A percentile compares a stretch with the other conserved stretches of the same genome.
These are phyloP conservation scores for Pelusios castaneus DNA, from an alignment of 2,113 vertebrate genomes.

Conservation along the genomic window DNA sequence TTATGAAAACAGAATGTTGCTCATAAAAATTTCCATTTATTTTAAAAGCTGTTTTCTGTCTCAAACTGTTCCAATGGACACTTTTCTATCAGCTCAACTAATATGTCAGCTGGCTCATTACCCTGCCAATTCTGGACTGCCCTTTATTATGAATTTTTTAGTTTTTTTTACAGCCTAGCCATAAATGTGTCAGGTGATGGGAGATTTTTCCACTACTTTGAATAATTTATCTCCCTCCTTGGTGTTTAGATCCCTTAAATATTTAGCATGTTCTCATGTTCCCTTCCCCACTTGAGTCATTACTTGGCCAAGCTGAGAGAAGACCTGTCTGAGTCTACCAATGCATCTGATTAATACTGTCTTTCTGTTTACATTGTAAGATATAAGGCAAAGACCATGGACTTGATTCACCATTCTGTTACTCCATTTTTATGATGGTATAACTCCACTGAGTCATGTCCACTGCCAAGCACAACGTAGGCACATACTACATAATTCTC, in stretches of 20 bases:
- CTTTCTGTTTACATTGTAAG: neutral
- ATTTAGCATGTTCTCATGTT: neutral
- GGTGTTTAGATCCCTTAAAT: neutral
- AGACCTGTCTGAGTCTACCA: neutral
- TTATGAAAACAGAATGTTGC: no score
- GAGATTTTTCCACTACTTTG: neutral
- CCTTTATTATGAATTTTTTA: neutral
- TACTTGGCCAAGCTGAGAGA: neutral
- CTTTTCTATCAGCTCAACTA: neutral
- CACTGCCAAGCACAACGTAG: neutral
- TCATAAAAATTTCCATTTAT: neutral
- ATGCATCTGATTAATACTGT: neutral
- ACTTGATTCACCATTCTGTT: neutral
- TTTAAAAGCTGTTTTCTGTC: neutral
- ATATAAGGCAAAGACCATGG: neutral
- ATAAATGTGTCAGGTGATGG: neutral
- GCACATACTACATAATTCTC: neutral
- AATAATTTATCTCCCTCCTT: neutral
- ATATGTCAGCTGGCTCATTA: neutral
- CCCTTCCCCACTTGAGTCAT: neutral
- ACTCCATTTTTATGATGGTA: neutral
- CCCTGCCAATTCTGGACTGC: neutral
- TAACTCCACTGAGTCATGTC: neutral
- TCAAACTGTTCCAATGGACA: neutral
- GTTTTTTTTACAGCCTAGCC: neutral